Base-by-base conservation (phyloP, 2,113 vertebrate species). In the Toxotes chatareus region DNA sequence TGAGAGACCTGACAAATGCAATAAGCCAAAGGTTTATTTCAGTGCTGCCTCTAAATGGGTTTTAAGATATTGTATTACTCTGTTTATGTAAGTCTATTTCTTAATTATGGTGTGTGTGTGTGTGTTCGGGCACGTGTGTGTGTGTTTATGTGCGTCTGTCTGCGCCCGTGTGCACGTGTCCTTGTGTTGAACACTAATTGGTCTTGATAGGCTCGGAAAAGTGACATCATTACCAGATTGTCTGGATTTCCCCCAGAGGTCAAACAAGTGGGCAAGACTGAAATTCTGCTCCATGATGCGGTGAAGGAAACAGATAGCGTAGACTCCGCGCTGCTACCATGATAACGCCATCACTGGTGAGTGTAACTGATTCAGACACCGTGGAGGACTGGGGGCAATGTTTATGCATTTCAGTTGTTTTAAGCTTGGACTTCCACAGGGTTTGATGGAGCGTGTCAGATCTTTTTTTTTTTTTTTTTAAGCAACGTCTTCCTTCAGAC, bases 51-150 rank as follows among this genome's bases (percentile, higher is more conserved):
- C 90, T 55, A 91, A 94, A 93, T 84, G 92, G 91, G 88, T 92
- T 94, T 91, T 82, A 93, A 90, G 89, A 87, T 93, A 94, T 95
- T 83, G 67, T 84, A 85, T 95, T 94, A 86, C 93, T 89, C 65
- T 93, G 92, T 94, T 95, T 94, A 93, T 87, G 60, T 86, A 91
- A 91, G 92, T 80, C 87, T 90, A 87, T 91, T 92, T 92, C 89
- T 92, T 93, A 92, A 94, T 94, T 92, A 91, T 85, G 55, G 82
- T 12, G 55, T 76, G 80, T 75, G 21, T 55, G 36, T 55, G 77
- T 8, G 16, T 27, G 53, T 60, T n/a, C n/a, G n/a, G n/a, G 63
- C 27, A 27, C n/a, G n/a, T 68, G 10, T 7, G 6, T 64, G 76
- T 57, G 85, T 86, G 85, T 83, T 38, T 82, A 27, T 68, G 86